Evolutionary conservation across 2,113 vertebrate species (phyloP).

Genomic region (Coregonus clupeaformis): DNA sequence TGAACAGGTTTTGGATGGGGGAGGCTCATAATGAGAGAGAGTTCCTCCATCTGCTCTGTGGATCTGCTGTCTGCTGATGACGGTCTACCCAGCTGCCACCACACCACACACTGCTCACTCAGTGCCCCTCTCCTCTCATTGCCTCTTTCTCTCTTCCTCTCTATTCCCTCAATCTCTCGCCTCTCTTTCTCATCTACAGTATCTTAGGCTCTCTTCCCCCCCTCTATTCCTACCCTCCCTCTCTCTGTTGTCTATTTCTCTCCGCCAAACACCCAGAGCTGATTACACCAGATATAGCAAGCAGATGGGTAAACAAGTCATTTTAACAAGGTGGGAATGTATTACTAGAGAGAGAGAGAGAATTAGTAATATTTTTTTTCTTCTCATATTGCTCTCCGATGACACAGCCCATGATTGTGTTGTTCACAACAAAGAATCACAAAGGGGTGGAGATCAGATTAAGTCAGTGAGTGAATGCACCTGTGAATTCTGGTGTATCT

Average conservation of each 20-base stretch:
- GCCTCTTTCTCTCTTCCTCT: neutral
- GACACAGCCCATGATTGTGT: too few species aligned
- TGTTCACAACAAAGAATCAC: neutral
- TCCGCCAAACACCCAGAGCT: constrained; percentile 1
- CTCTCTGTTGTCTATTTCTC: neutral
- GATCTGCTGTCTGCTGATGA: too few species aligned
- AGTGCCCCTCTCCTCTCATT: neutral
- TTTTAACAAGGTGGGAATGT: constrained; percentile 33
- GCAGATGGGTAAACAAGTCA: constrained; percentile 40
- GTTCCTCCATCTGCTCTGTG: neutral
- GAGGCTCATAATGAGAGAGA: neutral
- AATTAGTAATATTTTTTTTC: too few species aligned
- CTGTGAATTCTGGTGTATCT: constrained; percentile 12
- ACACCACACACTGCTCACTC: too few species aligned
- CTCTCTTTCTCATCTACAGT: neutral
- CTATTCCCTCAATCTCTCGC: neutral
- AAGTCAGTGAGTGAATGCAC: neutral
- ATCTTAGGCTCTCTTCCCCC: neutral
- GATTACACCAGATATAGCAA: constrained; percentile 33
- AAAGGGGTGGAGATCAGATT: neutral
- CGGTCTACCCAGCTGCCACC: too few species aligned
- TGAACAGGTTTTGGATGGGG: too few species aligned
- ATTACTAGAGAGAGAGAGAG: constrained; percentile 11
- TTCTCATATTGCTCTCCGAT: too few species aligned
- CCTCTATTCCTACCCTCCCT: neutral